These are phyloP conservation scores for Thunnus albacares DNA, from an alignment of 2,797 vertebrate genomes.

Conservation along the genomic window DNA sequence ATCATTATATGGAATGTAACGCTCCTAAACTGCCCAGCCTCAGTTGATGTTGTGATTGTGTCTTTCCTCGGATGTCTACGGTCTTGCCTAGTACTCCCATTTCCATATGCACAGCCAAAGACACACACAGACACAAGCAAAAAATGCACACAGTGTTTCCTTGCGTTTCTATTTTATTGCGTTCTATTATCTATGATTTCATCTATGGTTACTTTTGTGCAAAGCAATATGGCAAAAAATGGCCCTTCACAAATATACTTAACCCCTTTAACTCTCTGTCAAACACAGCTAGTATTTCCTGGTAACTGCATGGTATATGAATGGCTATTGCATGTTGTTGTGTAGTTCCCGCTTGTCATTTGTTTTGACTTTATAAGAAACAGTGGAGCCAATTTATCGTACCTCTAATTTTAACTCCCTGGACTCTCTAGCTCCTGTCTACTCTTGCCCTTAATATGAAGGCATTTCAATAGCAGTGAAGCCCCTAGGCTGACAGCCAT, in stretches of 20 bases:
- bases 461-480: conserved; percentile 84
- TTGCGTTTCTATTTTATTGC: conserved; percentile 40
- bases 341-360: conserved; percentile 63
- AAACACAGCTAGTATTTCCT: neutral
- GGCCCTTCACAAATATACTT: conserved; percentile 28
- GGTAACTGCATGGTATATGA: conserved; percentile 35
- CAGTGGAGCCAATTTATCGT: conserved; percentile 75
- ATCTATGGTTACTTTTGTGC: conserved; percentile 29
- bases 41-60: conserved; percentile 69
- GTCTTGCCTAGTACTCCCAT: conserved; percentile 55
- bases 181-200: conserved; percentile 29
- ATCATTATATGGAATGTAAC: conserved; percentile 86
- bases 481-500: conserved; percentile 85
- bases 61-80: conserved; percentile 67
- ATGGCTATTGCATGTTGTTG: conserved; percentile 56
- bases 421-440: conserved; percentile 81
- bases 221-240: conserved; percentile 32
- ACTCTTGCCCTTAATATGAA: conserved; percentile 84
- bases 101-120: conserved; percentile 40
- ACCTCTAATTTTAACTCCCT: conserved; percentile 82
- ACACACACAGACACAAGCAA: conserved; percentile 30
- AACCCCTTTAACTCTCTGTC: conserved; percentile 24
- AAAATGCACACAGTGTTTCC: conserved; percentile 48
- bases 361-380: conserved; percentile 76
- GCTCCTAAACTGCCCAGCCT: conserved; percentile 71